Evolutionary conservation across 2,888 invertebrate genomes (phyloP), one percentile per base, ranked within the genome.

Genomic region (Trisateles emortualis): DNA sequence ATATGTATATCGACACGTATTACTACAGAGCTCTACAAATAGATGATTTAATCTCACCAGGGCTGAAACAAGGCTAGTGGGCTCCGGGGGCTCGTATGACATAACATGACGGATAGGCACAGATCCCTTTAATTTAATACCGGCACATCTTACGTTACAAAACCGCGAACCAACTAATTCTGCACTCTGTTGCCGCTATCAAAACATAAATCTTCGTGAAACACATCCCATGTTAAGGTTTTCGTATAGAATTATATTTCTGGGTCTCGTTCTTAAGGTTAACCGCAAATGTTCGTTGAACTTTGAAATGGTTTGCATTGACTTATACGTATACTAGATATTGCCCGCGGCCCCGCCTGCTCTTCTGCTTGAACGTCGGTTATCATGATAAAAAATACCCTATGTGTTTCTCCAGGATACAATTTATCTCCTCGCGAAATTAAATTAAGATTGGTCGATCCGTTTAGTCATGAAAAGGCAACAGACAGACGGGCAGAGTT

Each of bases 91-190:
- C 76, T 75, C 71, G 59, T 74, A 70, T 72, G 78, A 75, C 76
- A 72, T 76, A 76, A 78, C 77, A 78, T 78, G 80, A 82, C 76
- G 79, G 78, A 83, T 79, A 69, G 71, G 72, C 67, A 66, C 65
- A 64, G 65, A 71, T 65, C 76, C 78, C 76, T 72, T 72, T 79
- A 76, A 83, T 81, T 81, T 80, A 64, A 68, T 68, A 68, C 69
- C 44, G 48, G 64, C 43, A 59, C 60, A 56, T 56, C 50, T 56
- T 59, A 52, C 59, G 55, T 50, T 64, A 45, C 52, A 54, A 57
- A 51, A 59, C 58, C 59, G 50, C 57, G 41, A 45, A 49, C 69
- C 55, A 65, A 68, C 72, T 68, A 65, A 68, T 68, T 63, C 56
- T 44, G 56, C 54, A 63, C 42, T 40, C 35, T 55, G 69, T 63